phyloP scores from a whole-genome alignment of 2,113 vertebrate species.

The Leucopsar rothschildi region DNA sequence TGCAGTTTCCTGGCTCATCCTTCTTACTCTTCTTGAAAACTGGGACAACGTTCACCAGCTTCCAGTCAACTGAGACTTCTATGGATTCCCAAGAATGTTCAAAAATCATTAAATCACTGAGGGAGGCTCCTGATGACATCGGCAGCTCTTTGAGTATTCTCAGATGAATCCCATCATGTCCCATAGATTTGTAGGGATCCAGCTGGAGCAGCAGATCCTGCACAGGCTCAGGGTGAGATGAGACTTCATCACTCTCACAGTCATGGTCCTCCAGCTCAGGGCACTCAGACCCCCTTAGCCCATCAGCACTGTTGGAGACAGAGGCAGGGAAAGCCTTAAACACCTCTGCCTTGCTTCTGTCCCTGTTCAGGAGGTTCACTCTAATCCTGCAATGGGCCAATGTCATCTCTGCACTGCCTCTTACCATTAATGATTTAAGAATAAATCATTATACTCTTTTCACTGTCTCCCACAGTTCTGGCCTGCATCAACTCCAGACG shows the following conservation, averaged over 20 bases:
- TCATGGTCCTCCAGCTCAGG: not conserved
- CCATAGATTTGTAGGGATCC: not conserved
- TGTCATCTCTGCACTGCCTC: not conserved
- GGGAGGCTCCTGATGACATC: not conserved
- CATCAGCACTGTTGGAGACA: not conserved
- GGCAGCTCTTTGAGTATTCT: not conserved
- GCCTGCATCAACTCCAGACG: rapidly evolving
- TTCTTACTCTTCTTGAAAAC: not conserved
- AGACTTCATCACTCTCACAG: not conserved
- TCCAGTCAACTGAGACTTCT: not conserved
- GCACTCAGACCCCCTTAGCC: not conserved
- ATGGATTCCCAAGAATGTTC: not conserved
- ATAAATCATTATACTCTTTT: not conserved
- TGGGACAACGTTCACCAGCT: not conserved
- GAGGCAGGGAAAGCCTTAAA: not conserved
- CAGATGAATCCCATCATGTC: not conserved
- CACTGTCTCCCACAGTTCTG: not conserved
- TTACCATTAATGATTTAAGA: not conserved
- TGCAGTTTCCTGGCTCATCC: not conserved
- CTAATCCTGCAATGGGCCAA: not conserved
- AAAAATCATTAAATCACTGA: not conserved
- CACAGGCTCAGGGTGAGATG: not conserved
- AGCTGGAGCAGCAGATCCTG: not conserved
- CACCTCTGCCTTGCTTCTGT: not conserved
- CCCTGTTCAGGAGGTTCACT: not conserved